Evolutionary conservation across 1,140 invertebrate species (phyloP), one percentile per base, ranked within the genome.

Genomic region (Steinernema feltiae): DNA sequence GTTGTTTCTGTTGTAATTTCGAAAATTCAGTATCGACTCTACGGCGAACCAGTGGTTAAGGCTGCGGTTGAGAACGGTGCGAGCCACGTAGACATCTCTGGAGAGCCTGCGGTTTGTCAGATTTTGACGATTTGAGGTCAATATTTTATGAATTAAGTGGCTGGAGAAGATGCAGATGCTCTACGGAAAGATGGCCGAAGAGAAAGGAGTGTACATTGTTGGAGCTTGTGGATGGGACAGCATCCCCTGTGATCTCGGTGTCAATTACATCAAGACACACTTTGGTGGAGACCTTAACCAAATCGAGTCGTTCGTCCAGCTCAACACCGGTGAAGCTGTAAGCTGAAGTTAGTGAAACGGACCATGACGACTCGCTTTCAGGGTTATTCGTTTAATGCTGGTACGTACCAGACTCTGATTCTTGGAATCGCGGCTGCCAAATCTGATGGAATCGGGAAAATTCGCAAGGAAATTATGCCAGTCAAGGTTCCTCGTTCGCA

Each of bases 41-140:
- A 91, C 88, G 95, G 95, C 1, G 93, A 97, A 85, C 88, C 90
- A 17, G 92, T 97, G n/a, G 91, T 97, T 0, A 91, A 92, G 82
- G 92, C 94, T 1, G 95, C 94, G 81, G 90, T 98, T 69, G 90
- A 91, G 71, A 90, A 90, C 69, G 90, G 90, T 76, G 91, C 93
- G 0, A 91, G 94, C 88, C 91, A 95, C 86, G 90, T 98, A 1
- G 95, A 98, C 88, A 91, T 97, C n/a, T 92, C 91, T 86, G 94
- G 93, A 21, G 94, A 97, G 87, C 92, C 93, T 0, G 89, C 91
- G 87, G 88, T 89, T 82, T 79, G 70, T 73, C 46, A 24, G 27
- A 17, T 21, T 30, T 73, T 15, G 27, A 3, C n/a, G 75, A 12
- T 30, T 21, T 30, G 0, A 72, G n/a, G n/a, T n/a, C n/a, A n/a